Conservation (phyloP, 2,888 invertebrate genomes). For the Macrosiphum euphorbiae region DNA sequence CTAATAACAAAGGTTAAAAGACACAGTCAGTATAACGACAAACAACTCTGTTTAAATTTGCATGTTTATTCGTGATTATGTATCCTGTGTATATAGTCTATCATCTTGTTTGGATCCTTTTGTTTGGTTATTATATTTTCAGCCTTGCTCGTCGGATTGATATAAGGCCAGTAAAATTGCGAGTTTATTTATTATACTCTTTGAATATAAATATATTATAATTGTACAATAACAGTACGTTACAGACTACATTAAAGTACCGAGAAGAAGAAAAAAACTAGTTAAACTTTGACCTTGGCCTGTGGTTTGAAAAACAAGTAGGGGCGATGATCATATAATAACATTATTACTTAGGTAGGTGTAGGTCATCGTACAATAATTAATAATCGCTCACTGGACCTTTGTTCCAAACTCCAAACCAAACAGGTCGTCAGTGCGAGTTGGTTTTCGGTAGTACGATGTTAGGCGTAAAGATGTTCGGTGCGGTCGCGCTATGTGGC, state of each 20-base stretch:
- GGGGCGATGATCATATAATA: constrained; percentile 18
- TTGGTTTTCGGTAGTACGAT: constrained; percentile 34
- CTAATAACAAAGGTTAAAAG: constrained; percentile 1
- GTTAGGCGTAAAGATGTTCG: constrained; percentile 26
- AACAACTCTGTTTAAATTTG: constrained; percentile 25
- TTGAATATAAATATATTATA: not conserved
- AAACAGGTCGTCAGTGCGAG: constrained; percentile 1
- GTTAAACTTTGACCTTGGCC: constrained; percentile 53
- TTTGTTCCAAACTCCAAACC: not conserved
- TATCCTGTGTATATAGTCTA: not conserved
- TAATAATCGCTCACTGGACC: not conserved
- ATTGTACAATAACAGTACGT: not conserved
- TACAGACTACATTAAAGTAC: not conserved
- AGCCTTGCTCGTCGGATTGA: constrained; percentile 13
- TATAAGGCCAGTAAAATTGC: not conserved
- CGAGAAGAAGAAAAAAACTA: constrained; percentile 22
- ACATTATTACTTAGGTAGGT: not conserved
- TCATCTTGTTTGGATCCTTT: not conserved
- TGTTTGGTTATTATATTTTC: constrained; percentile 6
- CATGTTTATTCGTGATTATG: not conserved
- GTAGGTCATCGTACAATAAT: not conserved
- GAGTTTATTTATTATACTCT: not conserved
- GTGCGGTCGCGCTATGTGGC: constrained; percentile 51
- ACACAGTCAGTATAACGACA: not conserved
- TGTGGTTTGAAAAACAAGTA: not conserved